A percentile compares a stretch with the other conserved stretches of the same genome.
These are phyloP conservation scores for Onychostoma macrolepis DNA, from an alignment of 2,113 vertebrate species.

Conservation along the genomic window DNA sequence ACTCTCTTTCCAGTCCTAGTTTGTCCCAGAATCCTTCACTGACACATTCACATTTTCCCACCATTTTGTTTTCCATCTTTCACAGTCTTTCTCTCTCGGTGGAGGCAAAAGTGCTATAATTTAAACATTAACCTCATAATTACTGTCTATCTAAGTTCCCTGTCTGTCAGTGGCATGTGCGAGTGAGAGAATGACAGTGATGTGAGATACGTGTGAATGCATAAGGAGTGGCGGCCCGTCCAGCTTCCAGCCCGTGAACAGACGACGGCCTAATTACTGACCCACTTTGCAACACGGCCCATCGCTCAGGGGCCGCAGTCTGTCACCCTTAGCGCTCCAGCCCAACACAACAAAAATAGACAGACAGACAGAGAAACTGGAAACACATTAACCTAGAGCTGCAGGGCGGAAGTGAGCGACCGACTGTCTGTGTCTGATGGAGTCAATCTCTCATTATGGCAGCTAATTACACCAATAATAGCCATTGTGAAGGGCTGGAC, in stretches of 20 bases:
- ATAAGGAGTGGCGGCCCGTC: not conserved
- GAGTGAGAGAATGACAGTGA: slow-evolving; percentile 17
- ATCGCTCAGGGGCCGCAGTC: slow-evolving; percentile 2
- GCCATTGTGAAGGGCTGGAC: not conserved
- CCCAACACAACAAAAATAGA: slow-evolving; percentile 33
- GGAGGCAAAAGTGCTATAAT: slow-evolving; percentile 12
- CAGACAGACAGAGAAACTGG: slow-evolving; percentile 5
- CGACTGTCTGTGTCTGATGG: not conserved
- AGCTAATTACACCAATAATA: slow-evolving; percentile 37
- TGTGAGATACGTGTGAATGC: not conserved
- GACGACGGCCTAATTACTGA: slow-evolving; percentile 52
- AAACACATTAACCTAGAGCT: slow-evolving; percentile 28
- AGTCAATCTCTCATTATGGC: slow-evolving; percentile 19
- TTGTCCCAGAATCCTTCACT: not conserved
- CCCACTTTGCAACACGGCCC: slow-evolving; percentile 42
- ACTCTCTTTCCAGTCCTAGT: not conserved
- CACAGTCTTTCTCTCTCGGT: not conserved
- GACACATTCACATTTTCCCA: slow-evolving; percentile 22
- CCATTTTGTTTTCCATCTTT: slow-evolving; percentile 5
- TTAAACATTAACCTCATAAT: slow-evolving; percentile 44
- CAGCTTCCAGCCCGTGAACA: not conserved
- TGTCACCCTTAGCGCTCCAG: not conserved
- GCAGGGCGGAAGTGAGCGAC: not conserved
- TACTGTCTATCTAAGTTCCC: slow-evolving; percentile 28
- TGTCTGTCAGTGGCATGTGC: not conserved